These are phyloP conservation scores for Melanotaenia pygmaea DNA, from an alignment of 2,797 vertebrate species.

Conservation along the genomic window DNA sequence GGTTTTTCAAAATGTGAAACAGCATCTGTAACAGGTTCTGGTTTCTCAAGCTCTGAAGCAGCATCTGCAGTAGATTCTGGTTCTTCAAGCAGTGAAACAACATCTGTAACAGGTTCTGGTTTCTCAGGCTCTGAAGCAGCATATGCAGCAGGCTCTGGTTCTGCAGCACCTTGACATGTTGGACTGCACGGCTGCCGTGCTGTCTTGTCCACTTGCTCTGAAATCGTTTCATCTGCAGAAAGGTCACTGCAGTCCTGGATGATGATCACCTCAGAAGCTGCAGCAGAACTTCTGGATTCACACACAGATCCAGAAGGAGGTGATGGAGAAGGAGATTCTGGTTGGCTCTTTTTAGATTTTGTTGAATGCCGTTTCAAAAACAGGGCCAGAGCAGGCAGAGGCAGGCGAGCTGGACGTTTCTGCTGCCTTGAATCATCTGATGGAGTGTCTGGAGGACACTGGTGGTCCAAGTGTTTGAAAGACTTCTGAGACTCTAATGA, in stretches of 20 bases:
- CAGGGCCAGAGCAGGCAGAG: constrained; percentile 81
- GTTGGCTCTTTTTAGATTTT: constrained; percentile 70
- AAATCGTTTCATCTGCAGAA: neutral
- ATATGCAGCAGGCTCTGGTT: neutral
- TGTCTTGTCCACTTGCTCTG: neutral
- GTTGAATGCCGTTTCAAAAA: constrained; percentile 81
- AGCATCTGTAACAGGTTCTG: neutral
- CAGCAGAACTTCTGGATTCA: constrained; percentile 10
- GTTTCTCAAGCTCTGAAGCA: neutral
- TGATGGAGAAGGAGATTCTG: constrained; percentile 17
- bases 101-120: no score
- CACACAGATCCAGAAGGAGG: neutral
- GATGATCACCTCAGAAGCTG: neutral
- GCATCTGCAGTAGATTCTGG: no score
- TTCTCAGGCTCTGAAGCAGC: no score
- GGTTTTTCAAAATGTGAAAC: constrained; percentile 1
- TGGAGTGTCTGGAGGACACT: neutral
- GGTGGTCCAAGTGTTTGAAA: constrained; percentile 22
- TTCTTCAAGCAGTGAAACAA: no score
- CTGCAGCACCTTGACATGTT: constrained; percentile 3
- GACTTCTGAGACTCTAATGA: constrained; percentile 12
- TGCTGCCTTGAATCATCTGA: constrained; percentile 41
- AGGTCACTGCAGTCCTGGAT: neutral
- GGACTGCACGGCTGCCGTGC: neutral
- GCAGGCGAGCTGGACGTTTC: constrained; percentile 73